phyloP scores from a whole-genome alignment of 2,888 invertebrate species.

The Macrophya alboannulata region DNA sequence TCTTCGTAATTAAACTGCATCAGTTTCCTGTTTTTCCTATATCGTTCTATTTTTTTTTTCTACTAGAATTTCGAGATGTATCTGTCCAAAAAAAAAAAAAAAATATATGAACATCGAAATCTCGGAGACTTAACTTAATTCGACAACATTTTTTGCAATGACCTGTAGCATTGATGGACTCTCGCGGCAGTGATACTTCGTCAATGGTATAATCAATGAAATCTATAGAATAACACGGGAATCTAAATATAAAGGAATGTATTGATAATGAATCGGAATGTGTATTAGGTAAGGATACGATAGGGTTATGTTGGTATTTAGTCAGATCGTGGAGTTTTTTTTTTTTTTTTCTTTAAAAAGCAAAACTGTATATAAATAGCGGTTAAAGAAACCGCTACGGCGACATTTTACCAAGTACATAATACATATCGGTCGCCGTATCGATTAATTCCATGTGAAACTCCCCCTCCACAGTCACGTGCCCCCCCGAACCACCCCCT shows the following conservation, averaged over 20 bases:
- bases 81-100: no score
- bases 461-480: conserved; percentile 73
- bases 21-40: neutral
- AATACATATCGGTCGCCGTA: conserved; percentile 78
- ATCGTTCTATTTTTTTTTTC: neutral
- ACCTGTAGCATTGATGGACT: neutral
- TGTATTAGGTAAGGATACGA: no score
- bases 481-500: conserved; percentile 47
- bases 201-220: neutral
- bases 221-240: neutral
- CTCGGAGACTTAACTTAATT: no score
- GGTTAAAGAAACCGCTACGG: conserved; percentile 22
- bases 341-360: no score
- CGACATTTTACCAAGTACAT: conserved; percentile 62
- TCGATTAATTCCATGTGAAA: conserved; percentile 80
- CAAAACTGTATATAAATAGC: neutral
- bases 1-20: no score
- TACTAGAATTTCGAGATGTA: no score
- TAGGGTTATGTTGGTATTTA: no score
- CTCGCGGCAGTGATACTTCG: neutral
- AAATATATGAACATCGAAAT: no score
- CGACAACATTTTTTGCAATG: no score
- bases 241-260: no score
- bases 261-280: no score
- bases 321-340: no score